phyloP scores from a whole-genome alignment of 2,113 vertebrate species.

The Mola mola region DNA sequence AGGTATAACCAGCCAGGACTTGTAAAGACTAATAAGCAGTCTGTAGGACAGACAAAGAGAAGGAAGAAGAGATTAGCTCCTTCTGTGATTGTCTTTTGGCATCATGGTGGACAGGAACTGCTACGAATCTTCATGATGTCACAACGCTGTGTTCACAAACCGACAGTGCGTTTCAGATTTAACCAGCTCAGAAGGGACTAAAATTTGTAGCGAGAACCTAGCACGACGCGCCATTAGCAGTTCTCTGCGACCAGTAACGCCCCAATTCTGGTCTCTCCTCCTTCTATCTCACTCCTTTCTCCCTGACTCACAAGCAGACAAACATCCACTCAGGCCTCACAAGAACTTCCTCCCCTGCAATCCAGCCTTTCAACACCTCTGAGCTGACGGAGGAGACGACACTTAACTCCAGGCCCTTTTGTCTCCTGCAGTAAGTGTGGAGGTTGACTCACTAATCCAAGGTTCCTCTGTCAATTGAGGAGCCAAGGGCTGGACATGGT shows the following conservation, averaged over 20 bases:
- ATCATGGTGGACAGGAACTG: too few relatives aligned
- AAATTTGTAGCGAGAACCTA: too few relatives aligned
- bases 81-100: too few relatives aligned
- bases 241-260: neutral
- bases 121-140: too few relatives aligned
- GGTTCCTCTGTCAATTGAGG: conserved; percentile 50
- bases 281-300: neutral
- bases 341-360: conserved; percentile 66
- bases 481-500: conserved; percentile 46
- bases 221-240: neutral
- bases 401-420: conserved; percentile 71
- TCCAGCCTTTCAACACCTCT: conserved; percentile 71
- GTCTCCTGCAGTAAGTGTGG: conserved; percentile 71
- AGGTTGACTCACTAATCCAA: conserved; percentile 69
- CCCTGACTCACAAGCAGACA: conserved; percentile 52
- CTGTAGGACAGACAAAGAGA: too few relatives aligned
- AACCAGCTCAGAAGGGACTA: too few relatives aligned
- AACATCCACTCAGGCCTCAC: conserved; percentile 69
- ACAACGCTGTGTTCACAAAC: too few relatives aligned
- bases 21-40: too few relatives aligned
- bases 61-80: too few relatives aligned
- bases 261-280: neutral
- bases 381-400: conserved; percentile 60
- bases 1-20: too few relatives aligned
- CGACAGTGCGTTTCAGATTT: too few relatives aligned